Percentiles rank a stretch among this genome's conserved stretches.
These are phyloP conservation scores for Melikaiella ostensackeni DNA, from an alignment of 2,888 invertebrate genomes.

Conservation along the genomic window DNA sequence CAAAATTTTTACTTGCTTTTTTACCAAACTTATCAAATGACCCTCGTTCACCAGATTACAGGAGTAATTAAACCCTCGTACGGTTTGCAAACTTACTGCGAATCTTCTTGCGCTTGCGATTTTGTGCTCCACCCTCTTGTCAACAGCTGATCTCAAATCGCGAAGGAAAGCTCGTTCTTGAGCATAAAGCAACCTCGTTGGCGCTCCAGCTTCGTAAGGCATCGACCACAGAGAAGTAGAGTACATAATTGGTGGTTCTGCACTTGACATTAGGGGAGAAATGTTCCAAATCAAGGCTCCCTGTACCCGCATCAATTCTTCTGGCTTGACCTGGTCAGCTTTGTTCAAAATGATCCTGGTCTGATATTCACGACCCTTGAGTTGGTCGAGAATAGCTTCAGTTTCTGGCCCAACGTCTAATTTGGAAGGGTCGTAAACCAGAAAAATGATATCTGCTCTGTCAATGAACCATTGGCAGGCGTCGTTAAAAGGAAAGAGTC, in stretches of 20 bases:
- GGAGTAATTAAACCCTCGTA: too few relatives aligned
- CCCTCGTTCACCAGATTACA: too few relatives aligned
- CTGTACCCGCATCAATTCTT: constrained; percentile 95
- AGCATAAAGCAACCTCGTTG: constrained; percentile 88
- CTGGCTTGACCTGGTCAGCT: constrained; percentile 94
- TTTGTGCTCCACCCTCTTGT: constrained; percentile 95
- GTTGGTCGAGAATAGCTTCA: constrained; percentile 95
- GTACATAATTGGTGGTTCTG: constrained; percentile 95
- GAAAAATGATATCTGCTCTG: constrained; percentile 95
- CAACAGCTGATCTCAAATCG: constrained; percentile 91
- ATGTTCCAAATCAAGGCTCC: constrained; percentile 97
- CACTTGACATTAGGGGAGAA: constrained; percentile 96
- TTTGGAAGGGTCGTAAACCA: constrained; percentile 97
- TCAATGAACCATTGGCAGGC: constrained; percentile 99
- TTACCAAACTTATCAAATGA: too few relatives aligned
- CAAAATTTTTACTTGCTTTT: too few relatives aligned
- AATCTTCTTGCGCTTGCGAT: constrained; percentile 96
- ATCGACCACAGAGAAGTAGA: constrained; percentile 93
- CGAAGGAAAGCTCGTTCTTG: constrained; percentile 93
- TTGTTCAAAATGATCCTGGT: constrained; percentile 96
- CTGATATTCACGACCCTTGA: constrained; percentile 96
- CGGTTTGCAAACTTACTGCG: constrained; percentile 83
- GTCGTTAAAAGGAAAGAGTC: constrained; percentile 96
- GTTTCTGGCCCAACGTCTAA: constrained; percentile 97
- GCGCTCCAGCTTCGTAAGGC: constrained; percentile 90